phyloP scores from a whole-genome alignment of 2,113 vertebrate genomes.

The Atherinomorus stipes region DNA sequence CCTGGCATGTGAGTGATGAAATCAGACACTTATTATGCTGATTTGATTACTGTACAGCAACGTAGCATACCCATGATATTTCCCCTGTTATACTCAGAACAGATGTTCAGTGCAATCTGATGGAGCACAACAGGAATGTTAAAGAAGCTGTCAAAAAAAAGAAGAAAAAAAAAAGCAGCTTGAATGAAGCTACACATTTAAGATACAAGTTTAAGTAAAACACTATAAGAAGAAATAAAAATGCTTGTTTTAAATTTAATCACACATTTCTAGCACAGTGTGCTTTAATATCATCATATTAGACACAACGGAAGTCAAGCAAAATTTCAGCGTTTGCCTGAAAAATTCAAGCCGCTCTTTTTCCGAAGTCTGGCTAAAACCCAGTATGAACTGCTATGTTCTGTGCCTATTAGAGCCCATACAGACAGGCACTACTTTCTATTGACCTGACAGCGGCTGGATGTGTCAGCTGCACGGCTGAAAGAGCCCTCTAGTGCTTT shows the following conservation, averaged over 20 bases:
- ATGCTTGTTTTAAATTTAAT: neutral
- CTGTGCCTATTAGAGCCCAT: neutral
- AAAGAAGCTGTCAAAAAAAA: constrained; percentile 26
- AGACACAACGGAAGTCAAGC: neutral
- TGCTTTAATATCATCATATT: no score
- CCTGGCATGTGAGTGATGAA: constrained; percentile 54
- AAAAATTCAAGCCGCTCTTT: neutral
- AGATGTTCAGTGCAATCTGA: constrained; percentile 58
- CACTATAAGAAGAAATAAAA: neutral
- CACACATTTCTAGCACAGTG: no score
- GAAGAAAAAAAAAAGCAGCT: neutral
- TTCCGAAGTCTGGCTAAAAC: neutral
- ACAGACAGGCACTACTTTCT: neutral
- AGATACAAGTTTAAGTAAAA: neutral
- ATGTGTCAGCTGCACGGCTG: no score
- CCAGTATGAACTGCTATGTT: neutral
- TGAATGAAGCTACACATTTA: constrained; percentile 1
- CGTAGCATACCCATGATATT: constrained; percentile 44
- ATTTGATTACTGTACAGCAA: constrained; percentile 61
- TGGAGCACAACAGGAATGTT: constrained; percentile 1
- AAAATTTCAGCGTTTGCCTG: neutral
- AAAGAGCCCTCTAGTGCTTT: no score
- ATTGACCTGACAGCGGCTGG: no score
- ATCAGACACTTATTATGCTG: constrained; percentile 55
- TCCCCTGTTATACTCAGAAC: constrained; percentile 47